Percentiles rank a stretch among this genome's conserved stretches.
Evolutionary conservation across 2,888 invertebrate species (phyloP).

Genomic region (Dastarcus helophoroides): DNA sequence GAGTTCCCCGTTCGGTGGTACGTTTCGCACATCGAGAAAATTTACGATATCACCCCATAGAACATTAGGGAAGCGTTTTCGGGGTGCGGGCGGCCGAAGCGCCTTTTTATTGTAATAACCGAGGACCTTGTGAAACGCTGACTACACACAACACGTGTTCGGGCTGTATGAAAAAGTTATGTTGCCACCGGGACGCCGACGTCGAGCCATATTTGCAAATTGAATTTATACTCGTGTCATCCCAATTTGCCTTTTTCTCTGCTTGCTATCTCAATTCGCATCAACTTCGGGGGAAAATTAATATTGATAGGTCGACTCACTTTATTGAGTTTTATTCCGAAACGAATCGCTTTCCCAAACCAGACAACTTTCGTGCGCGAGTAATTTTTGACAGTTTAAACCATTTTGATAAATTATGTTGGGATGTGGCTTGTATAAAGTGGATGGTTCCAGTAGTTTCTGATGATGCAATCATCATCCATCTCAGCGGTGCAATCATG

Average conservation of each 20-base stretch:
- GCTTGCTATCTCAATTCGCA: too few relatives aligned
- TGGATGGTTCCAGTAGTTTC: too few relatives aligned
- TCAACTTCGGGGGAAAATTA: too few relatives aligned
- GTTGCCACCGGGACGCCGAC: constrained; percentile 23
- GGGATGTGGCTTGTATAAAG: too few relatives aligned
- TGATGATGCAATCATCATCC: too few relatives aligned
- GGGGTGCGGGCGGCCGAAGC: constrained; percentile 20
- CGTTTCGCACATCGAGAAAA: constrained; percentile 30
- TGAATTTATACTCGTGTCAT: constrained; percentile 26
- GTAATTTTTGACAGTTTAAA: too few relatives aligned
- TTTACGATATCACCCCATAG: constrained; percentile 28
- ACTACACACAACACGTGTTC: constrained; percentile 26
- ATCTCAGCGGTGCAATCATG: too few relatives aligned
- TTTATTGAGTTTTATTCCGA: too few relatives aligned
- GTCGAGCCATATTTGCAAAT: constrained; percentile 30
- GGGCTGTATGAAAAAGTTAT: constrained; percentile 28
- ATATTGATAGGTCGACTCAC: too few relatives aligned
- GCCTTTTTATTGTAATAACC: constrained; percentile 32
- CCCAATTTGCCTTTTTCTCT: constrained; percentile 8
- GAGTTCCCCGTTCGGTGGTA: constrained; percentile 21
- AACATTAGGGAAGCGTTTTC: constrained; percentile 29
- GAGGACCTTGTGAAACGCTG: constrained; percentile 28
- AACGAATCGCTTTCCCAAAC: too few relatives aligned
- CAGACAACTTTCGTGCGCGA: too few relatives aligned
- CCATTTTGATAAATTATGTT: too few relatives aligned